Percentiles rank a stretch among this genome's conserved stretches.
phyloP scores from a whole-genome alignment of 2,888 invertebrate species.

The Drosophila rubida region DNA sequence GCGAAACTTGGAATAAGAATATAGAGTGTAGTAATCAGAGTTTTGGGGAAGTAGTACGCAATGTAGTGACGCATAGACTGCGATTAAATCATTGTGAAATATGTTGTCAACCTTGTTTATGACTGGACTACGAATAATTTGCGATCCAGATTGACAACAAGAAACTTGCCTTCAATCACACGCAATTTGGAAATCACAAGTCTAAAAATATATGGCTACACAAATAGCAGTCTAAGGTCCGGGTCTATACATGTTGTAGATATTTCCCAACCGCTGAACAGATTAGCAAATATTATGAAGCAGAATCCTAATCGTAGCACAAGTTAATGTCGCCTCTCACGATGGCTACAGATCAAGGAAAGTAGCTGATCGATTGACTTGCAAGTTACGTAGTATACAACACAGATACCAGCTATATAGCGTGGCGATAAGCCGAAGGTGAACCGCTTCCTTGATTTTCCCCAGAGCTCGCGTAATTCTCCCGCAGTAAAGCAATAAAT shows the following conservation, averaged over 20 bases:
- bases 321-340: too few species aligned
- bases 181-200: conserved; percentile 1
- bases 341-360: too few species aligned
- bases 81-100: background rate
- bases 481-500: conserved; percentile 8
- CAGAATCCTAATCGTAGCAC: too few species aligned
- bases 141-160: background rate
- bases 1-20: background rate
- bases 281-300: too few species aligned
- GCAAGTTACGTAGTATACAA: background rate
- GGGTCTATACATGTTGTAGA: too few species aligned
- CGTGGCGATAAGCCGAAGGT: background rate
- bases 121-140: background rate
- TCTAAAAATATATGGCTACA: background rate
- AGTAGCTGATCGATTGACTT: too few species aligned
- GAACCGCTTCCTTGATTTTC: conserved; percentile 14
- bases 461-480: conserved; percentile 6
- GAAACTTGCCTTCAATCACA: background rate
- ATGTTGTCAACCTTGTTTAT: background rate
- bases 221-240: background rate
- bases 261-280: too few species aligned
- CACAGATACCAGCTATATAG: conserved; percentile 1
- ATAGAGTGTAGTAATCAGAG: too few species aligned
- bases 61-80: background rate
- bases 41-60: background rate